Evolutionary conservation across 2,888 invertebrate species (phyloP), one percentile per base, ranked within the genome.

Genomic region (Eristalis arbustorum): DNA sequence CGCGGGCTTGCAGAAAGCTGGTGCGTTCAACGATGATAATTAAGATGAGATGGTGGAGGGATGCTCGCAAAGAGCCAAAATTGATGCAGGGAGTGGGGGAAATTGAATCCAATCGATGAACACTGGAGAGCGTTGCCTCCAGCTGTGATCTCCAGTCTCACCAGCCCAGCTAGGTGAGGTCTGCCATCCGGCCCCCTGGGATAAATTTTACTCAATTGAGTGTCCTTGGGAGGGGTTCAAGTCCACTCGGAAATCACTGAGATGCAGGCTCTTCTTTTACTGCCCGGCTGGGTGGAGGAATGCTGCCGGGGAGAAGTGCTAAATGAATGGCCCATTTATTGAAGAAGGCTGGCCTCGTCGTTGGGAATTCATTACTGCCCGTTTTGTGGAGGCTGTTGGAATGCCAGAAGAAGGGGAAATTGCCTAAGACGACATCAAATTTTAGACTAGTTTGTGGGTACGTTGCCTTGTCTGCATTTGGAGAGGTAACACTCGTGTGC

Each of bases 171-270:
- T n/a, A 1, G 34, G 37, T 10, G 13, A 3, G 37, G 13, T 8
- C 8, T 8, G 4, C 8, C 31, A 31, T 31, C 8, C 8, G 8
- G 49, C 49, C 2, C 18, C 18, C 68, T 74, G 34, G 61, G 72
- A 79, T 79, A 61, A 74, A 75, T 84, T 71, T 75, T 75, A 56
- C 67, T 72, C 75, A 79, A 80, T 80, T 84, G 84, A 40, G 69
- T 80, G 71, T 80, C 61, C 84, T 79, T 74, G n/a, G 49, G 49
- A 75, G 40, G 57, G 61, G 42, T 75, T 80, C 56, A 49, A 73
- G 67, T 68, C 63, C 73, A 64, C 59, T 59, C 37, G 62, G 69
- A 42, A 64, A 63, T 68, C 42, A 59, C 4, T 68, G 18, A 59
- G 42, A 34, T 59, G 72, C 14, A 25, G 49, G 31, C 63, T 57